These are phyloP conservation scores for Prionailurus bengalensis DNA, from an alignment of 2,113 vertebrate species.

Conservation along the genomic window DNA sequence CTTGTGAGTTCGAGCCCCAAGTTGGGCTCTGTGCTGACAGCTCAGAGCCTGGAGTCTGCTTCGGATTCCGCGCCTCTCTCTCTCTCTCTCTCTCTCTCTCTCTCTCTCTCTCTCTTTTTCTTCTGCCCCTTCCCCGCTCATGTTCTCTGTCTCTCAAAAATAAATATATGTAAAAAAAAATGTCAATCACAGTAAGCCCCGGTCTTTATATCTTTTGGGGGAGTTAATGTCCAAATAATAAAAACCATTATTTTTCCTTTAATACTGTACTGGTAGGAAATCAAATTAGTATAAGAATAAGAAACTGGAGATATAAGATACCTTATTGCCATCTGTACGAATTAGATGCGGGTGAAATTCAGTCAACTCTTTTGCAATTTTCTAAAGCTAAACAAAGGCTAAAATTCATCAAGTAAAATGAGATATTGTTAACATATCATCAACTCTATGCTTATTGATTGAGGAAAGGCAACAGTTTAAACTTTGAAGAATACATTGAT, in stretches of 20 bases:
- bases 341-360: neutral
- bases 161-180: too few relatives aligned
- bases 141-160: too few relatives aligned
- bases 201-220: neutral
- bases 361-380: neutral
- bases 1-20: too few relatives aligned
- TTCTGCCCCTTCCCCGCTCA: too few relatives aligned
- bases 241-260: neutral
- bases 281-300: slow-evolving; percentile 21
- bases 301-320: neutral
- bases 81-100: too few relatives aligned
- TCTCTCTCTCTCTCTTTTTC: too few relatives aligned
- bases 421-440: neutral
- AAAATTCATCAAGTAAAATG: neutral
- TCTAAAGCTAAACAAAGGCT: neutral
- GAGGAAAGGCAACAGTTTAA: neutral
- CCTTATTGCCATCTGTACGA: neutral
- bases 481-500: neutral
- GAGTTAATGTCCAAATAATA: slow-evolving; percentile 37
- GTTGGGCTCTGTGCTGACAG: too few relatives aligned
- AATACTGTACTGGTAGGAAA: neutral
- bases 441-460: neutral
- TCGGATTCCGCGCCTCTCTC: rapidly evolving
- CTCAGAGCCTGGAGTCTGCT: too few relatives aligned
- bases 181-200: neutral